phyloP scores from a whole-genome alignment of 2,113 vertebrate species.

The Cheilinus undulatus region DNA sequence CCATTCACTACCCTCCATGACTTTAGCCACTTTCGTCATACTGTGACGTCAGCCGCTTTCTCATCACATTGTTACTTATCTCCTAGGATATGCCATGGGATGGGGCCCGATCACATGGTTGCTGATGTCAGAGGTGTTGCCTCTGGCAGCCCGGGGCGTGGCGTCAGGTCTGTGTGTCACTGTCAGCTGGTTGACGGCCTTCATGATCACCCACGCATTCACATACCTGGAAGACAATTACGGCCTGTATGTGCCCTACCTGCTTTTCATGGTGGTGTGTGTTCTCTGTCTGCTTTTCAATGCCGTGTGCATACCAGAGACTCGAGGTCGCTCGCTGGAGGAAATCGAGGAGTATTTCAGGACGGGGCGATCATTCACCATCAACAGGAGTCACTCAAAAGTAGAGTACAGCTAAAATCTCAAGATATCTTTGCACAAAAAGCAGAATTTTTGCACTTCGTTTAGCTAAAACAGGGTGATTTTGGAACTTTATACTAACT shows the following conservation, averaged over 20 bases:
- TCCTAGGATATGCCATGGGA: conserved; percentile 93
- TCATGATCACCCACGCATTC: conserved; percentile 89
- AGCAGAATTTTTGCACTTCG: background rate
- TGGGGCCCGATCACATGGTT: conserved; percentile 99
- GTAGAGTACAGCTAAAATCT: conserved; percentile 5
- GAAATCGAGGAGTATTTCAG: conserved; percentile 95
- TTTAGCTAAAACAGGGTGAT: background rate
- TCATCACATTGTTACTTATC: conserved; percentile 22
- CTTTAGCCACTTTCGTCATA: background rate
- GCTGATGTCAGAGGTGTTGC: conserved; percentile 96
- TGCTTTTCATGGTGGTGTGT: conserved; percentile 88
- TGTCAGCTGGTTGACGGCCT: conserved; percentile 94
- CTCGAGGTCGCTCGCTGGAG: conserved; percentile 91
- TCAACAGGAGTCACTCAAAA: conserved; percentile 26
- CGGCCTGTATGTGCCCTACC: conserved; percentile 89
- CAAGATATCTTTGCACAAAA: background rate
- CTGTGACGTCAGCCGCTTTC: background rate
- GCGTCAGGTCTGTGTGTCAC: conserved; percentile 93
- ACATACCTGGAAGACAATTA: conserved; percentile 86
- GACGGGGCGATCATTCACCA: conserved; percentile 81
- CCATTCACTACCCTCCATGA: background rate
- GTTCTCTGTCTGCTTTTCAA: conserved; percentile 89
- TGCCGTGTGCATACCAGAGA: conserved; percentile 91
- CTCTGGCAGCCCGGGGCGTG: conserved; percentile 88
- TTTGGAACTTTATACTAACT: background rate